phyloP scores from a whole-genome alignment of 2,888 invertebrate genomes.

The Amiota communis region DNA sequence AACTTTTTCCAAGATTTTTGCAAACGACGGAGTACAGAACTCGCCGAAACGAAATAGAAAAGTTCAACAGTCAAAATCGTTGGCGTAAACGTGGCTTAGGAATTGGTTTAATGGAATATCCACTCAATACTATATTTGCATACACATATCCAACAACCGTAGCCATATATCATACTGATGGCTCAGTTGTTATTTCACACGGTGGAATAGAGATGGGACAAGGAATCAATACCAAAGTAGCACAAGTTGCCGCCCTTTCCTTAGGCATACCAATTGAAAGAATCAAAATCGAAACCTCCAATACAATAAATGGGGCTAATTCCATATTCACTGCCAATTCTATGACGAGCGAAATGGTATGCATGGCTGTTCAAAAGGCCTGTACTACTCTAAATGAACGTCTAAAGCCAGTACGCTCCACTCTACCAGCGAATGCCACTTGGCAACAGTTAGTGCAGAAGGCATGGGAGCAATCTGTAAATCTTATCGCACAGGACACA shows the following conservation, averaged over 20 bases:
- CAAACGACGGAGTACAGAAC: slow-evolving; percentile 75
- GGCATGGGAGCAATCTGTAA: slow-evolving; percentile 75
- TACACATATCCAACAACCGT: slow-evolving; percentile 77
- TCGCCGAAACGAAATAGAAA: slow-evolving; percentile 75
- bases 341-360: slow-evolving; percentile 79
- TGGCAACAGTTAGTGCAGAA: slow-evolving; percentile 77
- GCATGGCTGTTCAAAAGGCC: slow-evolving; percentile 76
- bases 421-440: neutral
- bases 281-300: slow-evolving; percentile 78
- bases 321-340: slow-evolving; percentile 79
- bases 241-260: slow-evolving; percentile 82
- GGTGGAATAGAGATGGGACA: slow-evolving; percentile 85
- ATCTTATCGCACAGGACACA: slow-evolving; percentile 77
- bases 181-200: slow-evolving; percentile 80
- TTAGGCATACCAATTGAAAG: slow-evolving; percentile 80
- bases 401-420: slow-evolving; percentile 74
- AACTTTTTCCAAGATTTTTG: slow-evolving; percentile 74
- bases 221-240: slow-evolving; percentile 78
- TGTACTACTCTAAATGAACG: slow-evolving; percentile 78
- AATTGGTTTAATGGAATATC: slow-evolving; percentile 80
- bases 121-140: slow-evolving; percentile 61
- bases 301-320: slow-evolving; percentile 79
- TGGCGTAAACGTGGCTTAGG: slow-evolving; percentile 82
- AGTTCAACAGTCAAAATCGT: slow-evolving; percentile 81
- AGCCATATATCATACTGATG: slow-evolving; percentile 81